phyloP scores from a whole-genome alignment of 2,888 invertebrate genomes.

The Drosophila anceps region DNA sequence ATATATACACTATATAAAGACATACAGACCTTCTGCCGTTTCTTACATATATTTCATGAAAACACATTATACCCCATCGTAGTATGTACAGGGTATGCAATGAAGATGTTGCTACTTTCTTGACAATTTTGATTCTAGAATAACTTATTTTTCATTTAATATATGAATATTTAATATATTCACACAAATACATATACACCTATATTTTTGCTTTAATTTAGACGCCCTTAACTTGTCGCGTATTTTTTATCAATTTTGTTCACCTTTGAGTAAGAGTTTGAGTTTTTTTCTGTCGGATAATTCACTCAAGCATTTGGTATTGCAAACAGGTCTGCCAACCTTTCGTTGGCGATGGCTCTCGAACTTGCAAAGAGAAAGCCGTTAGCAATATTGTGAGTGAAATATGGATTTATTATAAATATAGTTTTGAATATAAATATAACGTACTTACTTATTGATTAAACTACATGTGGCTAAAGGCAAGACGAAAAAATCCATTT shows the following conservation, averaged over 20 bases:
- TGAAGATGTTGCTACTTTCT: neutral
- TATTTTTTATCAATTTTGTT: neutral
- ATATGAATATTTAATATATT: neutral
- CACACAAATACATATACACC: neutral
- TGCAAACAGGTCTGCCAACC: slow-evolving; percentile 50
- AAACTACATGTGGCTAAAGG: slow-evolving; percentile 47
- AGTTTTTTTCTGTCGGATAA: slow-evolving; percentile 15
- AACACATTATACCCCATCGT: neutral
- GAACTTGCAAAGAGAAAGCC: slow-evolving; percentile 63
- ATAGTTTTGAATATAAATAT: slow-evolving; percentile 16
- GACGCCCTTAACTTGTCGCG: neutral
- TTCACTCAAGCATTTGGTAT: slow-evolving; percentile 35
- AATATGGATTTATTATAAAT: slow-evolving; percentile 9
- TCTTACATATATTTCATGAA: neutral
- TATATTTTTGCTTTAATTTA: neutral
- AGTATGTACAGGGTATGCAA: neutral
- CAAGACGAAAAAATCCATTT: slow-evolving; percentile 37
- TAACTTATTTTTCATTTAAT: neutral
- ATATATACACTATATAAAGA: neutral
- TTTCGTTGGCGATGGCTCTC: slow-evolving; percentile 16
- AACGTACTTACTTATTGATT: slow-evolving; percentile 21
- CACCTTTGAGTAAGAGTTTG: slow-evolving; percentile 26
- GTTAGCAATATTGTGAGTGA: slow-evolving; percentile 36
- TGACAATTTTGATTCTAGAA: neutral
- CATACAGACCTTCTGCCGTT: neutral